Base-by-base conservation (phyloP, 2,888 invertebrate genomes). In the Galerucella pusilla region DNA sequence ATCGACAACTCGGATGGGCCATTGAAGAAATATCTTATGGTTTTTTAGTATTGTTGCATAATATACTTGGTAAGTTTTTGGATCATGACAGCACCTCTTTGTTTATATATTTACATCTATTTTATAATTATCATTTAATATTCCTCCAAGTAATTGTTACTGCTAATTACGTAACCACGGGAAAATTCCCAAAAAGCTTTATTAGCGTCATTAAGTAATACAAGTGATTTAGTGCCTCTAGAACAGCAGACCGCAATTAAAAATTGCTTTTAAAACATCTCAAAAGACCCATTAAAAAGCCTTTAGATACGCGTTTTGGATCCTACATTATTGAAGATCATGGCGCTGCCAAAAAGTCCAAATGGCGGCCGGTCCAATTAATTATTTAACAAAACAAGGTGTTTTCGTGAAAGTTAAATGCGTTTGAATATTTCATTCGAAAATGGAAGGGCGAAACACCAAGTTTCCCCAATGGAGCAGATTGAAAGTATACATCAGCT, bases 341-440 rank as follows among this genome's bases (percentile, higher is more conserved):
- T 52, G n/a, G 52, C 63, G 49, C 63, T 70, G 63, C 70, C 63
- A 70, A 70, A 70, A 70, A 70, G 63, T 70, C 70, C 54, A 60
- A 70, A 70, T 64, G 70, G 35, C 52, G 63, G 20, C 63, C 49
- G 57, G 68, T 45, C 25, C 60, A 64, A 63, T 73, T 73, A 68
- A 68, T 68, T 73, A 75, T 80, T 76, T 54, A 74, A 69, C 35
- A 52, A 45, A 72, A 72, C 75, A 76, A 76, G 74, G 75, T 76
- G 77, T 72, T 72, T 68, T 63, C 68, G 57, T 67, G 54, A 67
- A 73, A 74, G 67, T 76, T 75, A 74, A 78, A 78, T 71, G 75
- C 74, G 59, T 64, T 61, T 78, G 75, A 76, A 78, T 78, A 78
- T 77, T 78, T 78, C 70, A 78, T 71, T 45, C 59, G 73, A 63